A percentile compares a stretch with the other conserved stretches of the same genome.
Conservation (phyloP, 92 coral and sea anemone species). For the Epizoanthus rinbou region DNA sequence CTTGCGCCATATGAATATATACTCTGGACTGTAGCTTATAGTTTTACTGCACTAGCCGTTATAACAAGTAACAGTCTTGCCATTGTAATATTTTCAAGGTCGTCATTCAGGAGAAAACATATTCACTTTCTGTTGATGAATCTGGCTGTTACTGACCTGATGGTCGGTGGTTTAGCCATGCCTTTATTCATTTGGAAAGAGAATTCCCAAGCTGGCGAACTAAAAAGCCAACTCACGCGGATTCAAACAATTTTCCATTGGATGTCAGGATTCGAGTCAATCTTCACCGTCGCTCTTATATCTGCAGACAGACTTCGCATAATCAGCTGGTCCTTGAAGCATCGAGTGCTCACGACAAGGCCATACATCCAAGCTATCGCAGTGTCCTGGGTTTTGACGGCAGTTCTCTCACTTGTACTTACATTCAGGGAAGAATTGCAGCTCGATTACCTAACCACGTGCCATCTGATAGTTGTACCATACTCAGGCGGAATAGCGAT, state of each 20-base stretch:
- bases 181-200: neutral
- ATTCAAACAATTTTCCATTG: neutral
- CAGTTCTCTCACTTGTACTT: conserved; percentile 1
- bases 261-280: conserved; percentile 10
- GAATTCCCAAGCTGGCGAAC: neutral
- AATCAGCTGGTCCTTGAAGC: conserved; percentile 5
- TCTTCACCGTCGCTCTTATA: conserved; percentile 13
- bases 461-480: neutral
- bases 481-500: conserved; percentile 5
- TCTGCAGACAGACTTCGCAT: conserved; percentile 5
- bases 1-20: no score
- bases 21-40: no score
- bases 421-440: neutral
- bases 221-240: neutral
- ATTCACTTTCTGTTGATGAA: no score
- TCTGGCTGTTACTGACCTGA: no score
- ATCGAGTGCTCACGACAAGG: conserved; percentile 18
- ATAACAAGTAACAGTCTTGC: no score
- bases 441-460: neutral
- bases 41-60: no score
- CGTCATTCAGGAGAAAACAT: no score
- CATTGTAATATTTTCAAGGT: no score
- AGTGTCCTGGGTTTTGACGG: conserved; percentile 16
- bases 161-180: neutral
- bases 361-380: conserved; percentile 17